Conservation (phyloP, 2,888 invertebrate species). For the Pimpla rufipes region DNA sequence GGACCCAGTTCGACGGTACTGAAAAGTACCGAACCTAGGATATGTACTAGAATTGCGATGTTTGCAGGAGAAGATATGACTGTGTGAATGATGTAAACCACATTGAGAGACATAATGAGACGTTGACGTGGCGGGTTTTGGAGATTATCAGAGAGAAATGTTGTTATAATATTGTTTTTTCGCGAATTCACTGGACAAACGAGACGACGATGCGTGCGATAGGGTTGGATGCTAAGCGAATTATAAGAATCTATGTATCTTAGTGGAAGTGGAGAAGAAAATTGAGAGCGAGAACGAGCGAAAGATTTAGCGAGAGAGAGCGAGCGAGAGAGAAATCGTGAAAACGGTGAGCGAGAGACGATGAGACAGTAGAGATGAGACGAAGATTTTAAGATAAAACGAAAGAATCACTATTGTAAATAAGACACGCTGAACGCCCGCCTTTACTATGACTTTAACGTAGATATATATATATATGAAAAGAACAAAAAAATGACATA, state of each 20-base stretch:
- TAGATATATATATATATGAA: conserved; percentile 50
- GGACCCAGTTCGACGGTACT: conserved; percentile 80
- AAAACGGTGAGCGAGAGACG: conserved; percentile 24
- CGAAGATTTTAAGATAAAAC: conserved; percentile 60
- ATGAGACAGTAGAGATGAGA: conserved; percentile 45
- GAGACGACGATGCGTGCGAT: conserved; percentile 57
- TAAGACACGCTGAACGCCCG: conserved; percentile 77
- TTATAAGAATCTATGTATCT: conserved; percentile 51
- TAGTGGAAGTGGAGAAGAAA: conserved; percentile 46
- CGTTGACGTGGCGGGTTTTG: conserved; percentile 8
- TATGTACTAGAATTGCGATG: conserved; percentile 69
- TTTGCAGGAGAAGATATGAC: conserved; percentile 51
- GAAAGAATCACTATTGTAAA: conserved; percentile 77
- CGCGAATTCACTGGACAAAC: conserved; percentile 44
- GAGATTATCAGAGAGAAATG: conserved; percentile 41
- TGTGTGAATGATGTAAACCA: conserved; percentile 50
- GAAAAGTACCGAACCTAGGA: conserved; percentile 66
- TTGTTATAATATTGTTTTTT: conserved; percentile 39
- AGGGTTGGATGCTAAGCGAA: conserved; percentile 59
- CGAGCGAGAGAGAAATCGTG: conserved; percentile 45
- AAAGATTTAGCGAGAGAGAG: conserved; percentile 58
- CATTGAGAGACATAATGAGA: conserved; percentile 40
- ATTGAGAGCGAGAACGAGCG: conserved; percentile 37
- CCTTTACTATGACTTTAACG: conserved; percentile 74
- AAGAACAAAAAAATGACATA: conserved; percentile 46